A percentile compares a stretch with the other conserved stretches of the same genome.
Conservation (phyloP, 2,888 invertebrate species). For the Magallana nippona region DNA sequence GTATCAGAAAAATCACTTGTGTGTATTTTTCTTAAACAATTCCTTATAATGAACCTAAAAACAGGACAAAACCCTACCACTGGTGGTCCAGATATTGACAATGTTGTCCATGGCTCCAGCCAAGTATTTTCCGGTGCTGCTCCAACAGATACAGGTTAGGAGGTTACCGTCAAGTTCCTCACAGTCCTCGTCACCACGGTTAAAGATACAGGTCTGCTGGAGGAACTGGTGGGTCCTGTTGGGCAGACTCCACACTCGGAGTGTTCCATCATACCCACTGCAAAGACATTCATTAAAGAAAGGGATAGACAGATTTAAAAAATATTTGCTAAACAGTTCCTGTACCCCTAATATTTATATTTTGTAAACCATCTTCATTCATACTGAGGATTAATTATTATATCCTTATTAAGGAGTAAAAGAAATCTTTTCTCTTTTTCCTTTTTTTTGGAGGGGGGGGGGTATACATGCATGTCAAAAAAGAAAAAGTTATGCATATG, state of each 20-base stretch:
- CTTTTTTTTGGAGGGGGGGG: too few species aligned
- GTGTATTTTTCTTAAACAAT: not conserved
- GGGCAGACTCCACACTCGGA: slow-evolving; percentile 83
- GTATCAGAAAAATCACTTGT: too few species aligned
- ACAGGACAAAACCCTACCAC: slow-evolving; percentile 72
- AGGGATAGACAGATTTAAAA: too few species aligned
- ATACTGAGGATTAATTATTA: too few species aligned
- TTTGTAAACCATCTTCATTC: too few species aligned
- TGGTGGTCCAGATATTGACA: slow-evolving; percentile 83
- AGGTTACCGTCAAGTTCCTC: slow-evolving; percentile 82
- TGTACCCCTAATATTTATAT: too few species aligned
- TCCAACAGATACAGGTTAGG: slow-evolving; percentile 82
- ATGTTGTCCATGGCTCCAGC: slow-evolving; percentile 83
- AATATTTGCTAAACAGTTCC: too few species aligned
- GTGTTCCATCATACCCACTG: slow-evolving; percentile 84
- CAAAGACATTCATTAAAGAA: slow-evolving; percentile 53
- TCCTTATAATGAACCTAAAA: not conserved
- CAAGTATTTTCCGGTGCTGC: slow-evolving; percentile 82
- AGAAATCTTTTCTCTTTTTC: too few species aligned
- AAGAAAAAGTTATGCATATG: too few species aligned
- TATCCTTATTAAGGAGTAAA: too few species aligned
- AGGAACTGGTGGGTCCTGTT: slow-evolving; percentile 79
- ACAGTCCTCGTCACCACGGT: slow-evolving; percentile 78
- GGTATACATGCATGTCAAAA: too few species aligned
- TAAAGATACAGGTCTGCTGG: slow-evolving; percentile 83